Conservation (phyloP, 2,888 invertebrate genomes). For the Parnassius mnemosyne region DNA sequence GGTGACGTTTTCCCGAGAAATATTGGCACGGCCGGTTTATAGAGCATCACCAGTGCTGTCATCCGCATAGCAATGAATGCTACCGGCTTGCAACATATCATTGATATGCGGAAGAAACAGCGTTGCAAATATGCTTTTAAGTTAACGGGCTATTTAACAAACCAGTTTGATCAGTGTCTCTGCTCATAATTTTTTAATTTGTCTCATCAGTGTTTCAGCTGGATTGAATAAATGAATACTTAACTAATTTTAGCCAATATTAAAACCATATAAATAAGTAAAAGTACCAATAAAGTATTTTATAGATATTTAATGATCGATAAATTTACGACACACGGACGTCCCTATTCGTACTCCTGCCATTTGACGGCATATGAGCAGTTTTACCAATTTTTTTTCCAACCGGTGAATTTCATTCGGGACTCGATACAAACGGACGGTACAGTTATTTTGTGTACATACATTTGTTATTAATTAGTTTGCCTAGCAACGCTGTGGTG, state of each 20-base stretch:
- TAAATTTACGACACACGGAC: too few species aligned
- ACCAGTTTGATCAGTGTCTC: slow-evolving; percentile 2
- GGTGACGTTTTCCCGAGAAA: too few species aligned
- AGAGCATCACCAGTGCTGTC: too few species aligned
- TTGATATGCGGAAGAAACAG: too few species aligned
- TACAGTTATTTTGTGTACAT: slow-evolving; percentile 1
- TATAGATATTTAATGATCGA: too few species aligned
- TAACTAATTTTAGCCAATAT: background rate
- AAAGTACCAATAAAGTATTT: too few species aligned
- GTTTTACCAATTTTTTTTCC: slow-evolving; percentile 13
- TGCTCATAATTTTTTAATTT: background rate
- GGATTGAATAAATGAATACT: background rate
- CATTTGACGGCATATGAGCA: background rate
- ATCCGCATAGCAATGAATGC: too few species aligned
- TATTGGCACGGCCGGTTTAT: too few species aligned
- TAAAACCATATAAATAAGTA: too few species aligned
- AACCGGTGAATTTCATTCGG: slow-evolving; percentile 10
- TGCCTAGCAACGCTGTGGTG: background rate
- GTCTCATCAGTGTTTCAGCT: background rate
- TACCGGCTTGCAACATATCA: too few species aligned
- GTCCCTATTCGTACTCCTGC: too few species aligned
- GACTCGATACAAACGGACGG: background rate
- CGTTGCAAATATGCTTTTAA: too few species aligned
- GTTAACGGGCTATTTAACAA: background rate
- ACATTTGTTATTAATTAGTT: slow-evolving; percentile 7